phyloP scores from a whole-genome alignment of 1,140 invertebrate genomes.

The Muscidifurax raptorellus region DNA sequence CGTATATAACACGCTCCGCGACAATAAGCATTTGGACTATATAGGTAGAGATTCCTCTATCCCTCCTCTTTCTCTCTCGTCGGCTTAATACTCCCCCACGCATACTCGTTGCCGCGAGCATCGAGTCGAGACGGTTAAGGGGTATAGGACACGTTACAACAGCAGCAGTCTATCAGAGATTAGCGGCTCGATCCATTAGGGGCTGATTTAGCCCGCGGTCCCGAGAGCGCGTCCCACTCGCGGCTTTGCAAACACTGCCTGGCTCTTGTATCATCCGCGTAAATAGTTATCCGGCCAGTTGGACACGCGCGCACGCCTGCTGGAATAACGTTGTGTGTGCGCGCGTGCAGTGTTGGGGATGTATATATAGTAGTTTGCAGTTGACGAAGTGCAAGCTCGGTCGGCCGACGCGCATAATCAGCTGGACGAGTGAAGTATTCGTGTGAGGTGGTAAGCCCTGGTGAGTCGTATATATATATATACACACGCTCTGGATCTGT shows the following conservation, averaged over 20 bases:
- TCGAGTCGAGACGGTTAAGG: neutral
- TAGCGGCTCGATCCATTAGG: constrained; percentile 68
- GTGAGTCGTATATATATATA: neutral
- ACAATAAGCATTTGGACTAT: neutral
- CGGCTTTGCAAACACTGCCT: neutral
- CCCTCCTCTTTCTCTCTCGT: neutral
- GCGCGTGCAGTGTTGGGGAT: no score
- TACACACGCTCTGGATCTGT: no score
- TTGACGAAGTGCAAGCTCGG: neutral
- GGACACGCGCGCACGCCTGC: neutral
- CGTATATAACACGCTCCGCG: neutral
- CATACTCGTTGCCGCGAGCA: neutral
- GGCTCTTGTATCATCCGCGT: constrained; percentile 3
- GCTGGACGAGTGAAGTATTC: constrained; percentile 1
- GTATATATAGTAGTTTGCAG: no score
- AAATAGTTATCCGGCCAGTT: neutral
- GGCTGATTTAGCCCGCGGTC: constrained; percentile 61
- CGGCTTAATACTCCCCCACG: constrained; percentile 2
- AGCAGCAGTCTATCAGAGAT: constrained; percentile 67
- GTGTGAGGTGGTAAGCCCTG: neutral
- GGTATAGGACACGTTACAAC: neutral
- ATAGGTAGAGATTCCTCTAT: neutral
- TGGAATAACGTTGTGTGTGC: neutral
- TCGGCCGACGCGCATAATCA: neutral
- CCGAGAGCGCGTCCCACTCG: neutral